Base-by-base conservation (phyloP, 2,888 invertebrate genomes). In the Ctenicera cuprea region DNA sequence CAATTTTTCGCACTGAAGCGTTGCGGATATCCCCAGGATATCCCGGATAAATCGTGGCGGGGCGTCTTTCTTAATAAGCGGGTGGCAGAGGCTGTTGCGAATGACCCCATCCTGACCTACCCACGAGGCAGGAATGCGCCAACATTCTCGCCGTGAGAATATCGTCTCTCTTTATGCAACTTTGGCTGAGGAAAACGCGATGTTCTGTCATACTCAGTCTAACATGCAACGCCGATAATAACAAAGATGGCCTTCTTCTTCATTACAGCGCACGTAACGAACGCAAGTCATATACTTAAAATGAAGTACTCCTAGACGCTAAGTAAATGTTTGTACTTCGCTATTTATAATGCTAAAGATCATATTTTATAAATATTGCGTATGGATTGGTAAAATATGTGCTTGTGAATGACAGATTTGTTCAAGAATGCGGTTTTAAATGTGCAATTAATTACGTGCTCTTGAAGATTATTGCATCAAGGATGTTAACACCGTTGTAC, bases 121-220 rank as follows among this genome's bases (percentile, higher is more conserved):
- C 66, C 66, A 48, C 66, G 66, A 33, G 66, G 66, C 48, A 66
- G 18, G 66, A 66, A 66, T 66, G 66, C 66, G 52, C 70, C 45
- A 67, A 59, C 76, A 73, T 59, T 62, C 70, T 65, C 71, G 73
- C 73, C 76, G 76, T 76, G 76, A 76, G 76, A 76, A 74, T 45
- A 63, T 63, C 63, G 8, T 63, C 63, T 37, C 26, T 26, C 22
- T 26, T 30, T 54, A 22, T 12, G 26, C 18, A 57, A 16, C n/a
- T 54, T 26, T 14, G 12, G 30, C 14, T n/a, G 1, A 12, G 18
- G 38, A 33, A 59, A 59, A 59, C 59, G 38, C 54, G 54, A 54
- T 59, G 12, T 59, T 33, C 57, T n/a, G 57, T 57, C 54, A 16
- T 54, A n/a, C 30, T 57, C 18, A 7, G 12, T 12, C 22, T n/a